Conservation (phyloP, 2,113 vertebrate species). For the Perccottus glenii region DNA sequence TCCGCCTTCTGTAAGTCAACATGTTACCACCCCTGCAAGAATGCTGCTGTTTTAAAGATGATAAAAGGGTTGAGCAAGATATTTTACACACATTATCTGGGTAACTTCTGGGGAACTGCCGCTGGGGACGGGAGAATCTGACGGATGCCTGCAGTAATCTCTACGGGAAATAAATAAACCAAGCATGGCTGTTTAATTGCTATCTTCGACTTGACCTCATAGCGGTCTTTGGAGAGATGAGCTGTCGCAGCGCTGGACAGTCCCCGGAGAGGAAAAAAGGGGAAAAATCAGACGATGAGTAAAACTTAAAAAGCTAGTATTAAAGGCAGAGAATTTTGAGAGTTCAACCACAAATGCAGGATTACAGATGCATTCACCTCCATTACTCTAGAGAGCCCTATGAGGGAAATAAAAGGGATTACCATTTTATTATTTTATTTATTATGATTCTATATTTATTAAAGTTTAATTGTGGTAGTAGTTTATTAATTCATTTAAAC, state of each 20-base stretch:
- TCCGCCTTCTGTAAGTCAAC: conserved; percentile 30
- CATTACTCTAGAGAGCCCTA: too few relatives aligned
- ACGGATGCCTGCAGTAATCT: conserved; percentile 48
- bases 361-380: too few relatives aligned
- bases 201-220: conserved; percentile 42
- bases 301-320: neutral
- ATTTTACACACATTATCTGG: conserved; percentile 56
- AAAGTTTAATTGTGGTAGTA: too few relatives aligned
- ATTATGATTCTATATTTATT: too few relatives aligned
- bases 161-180: conserved; percentile 59
- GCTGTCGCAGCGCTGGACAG: conserved; percentile 49
- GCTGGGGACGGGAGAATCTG: conserved; percentile 11
- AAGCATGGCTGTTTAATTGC: conserved; percentile 69
- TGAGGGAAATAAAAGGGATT: too few relatives aligned
- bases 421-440: too few relatives aligned
- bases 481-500: too few relatives aligned
- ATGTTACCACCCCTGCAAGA: conserved; percentile 14
- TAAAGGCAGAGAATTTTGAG: too few relatives aligned
- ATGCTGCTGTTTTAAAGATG: conserved; percentile 19
- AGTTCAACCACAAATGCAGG: too few relatives aligned
- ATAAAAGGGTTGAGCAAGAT: conserved; percentile 15
- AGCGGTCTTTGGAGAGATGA: conserved; percentile 33
- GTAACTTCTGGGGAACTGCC: conserved; percentile 37
- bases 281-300: conserved; percentile 7
- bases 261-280: conserved; percentile 23